Evolutionary conservation across 2,888 invertebrate species (phyloP).

Genomic region (Barypeithes pellucidus): DNA sequence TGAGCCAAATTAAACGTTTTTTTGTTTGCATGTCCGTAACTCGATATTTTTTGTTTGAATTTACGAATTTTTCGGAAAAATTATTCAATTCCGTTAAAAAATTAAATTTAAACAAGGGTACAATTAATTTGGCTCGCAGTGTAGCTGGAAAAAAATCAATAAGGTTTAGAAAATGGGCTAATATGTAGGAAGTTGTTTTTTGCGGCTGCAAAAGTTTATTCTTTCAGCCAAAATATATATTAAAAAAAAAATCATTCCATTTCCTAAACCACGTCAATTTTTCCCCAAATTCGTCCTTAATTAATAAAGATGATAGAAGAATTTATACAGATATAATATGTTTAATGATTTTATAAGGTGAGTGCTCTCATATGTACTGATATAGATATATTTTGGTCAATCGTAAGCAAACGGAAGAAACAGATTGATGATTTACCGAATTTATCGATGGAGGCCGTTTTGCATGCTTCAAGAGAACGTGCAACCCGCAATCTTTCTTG

Average conservation of each 20-base stretch:
- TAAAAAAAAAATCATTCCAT: background rate
- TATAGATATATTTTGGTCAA: constrained; percentile 33
- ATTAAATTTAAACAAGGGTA: no score
- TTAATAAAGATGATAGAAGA: background rate
- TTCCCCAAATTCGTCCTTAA: background rate
- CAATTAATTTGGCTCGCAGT: no score
- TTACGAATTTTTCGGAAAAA: no score
- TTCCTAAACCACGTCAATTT: background rate
- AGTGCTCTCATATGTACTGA: constrained; percentile 18
- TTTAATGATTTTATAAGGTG: constrained; percentile 19
- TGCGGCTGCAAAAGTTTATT: no score
- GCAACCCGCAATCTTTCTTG: no score
- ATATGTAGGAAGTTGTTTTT: no score
- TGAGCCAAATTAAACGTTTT: no score
- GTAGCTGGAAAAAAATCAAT: constrained; percentile 24
- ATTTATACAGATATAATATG: constrained; percentile 24
- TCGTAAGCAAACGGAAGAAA: constrained; percentile 20
- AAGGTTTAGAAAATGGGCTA: background rate
- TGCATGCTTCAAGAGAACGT: no score
- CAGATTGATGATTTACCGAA: constrained; percentile 9
- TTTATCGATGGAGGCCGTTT: background rate
- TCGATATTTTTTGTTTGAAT: no score
- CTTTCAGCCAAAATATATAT: background rate
- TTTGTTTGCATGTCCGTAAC: no score
- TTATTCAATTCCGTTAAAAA: no score